These are phyloP conservation scores for Dinothrombium tinctorium DNA, from an alignment of 1,140 invertebrate genomes.

Conservation along the genomic window DNA sequence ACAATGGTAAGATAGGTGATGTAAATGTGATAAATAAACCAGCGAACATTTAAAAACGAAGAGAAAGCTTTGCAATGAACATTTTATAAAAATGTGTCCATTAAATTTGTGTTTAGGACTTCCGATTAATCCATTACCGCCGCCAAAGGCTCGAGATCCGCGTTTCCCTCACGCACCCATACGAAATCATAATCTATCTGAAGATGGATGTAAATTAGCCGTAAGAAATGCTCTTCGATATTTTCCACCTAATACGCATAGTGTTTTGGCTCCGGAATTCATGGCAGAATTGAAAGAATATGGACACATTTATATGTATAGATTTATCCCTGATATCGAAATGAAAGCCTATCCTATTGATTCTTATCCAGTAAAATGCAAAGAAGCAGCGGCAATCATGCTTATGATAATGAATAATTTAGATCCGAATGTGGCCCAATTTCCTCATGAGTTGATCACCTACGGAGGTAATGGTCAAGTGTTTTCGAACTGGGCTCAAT, in stretches of 20 bases:
- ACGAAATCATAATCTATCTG: slow-evolving; percentile 22
- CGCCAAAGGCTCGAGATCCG: slow-evolving; percentile 21
- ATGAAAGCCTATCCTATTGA: too few relatives aligned
- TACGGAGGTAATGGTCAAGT: slow-evolving; percentile 46
- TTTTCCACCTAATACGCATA: slow-evolving; percentile 29
- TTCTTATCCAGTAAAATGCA: too few relatives aligned
- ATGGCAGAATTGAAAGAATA: slow-evolving; percentile 29
- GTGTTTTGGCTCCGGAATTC: slow-evolving; percentile 30
- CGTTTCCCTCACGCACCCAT: slow-evolving; percentile 29
- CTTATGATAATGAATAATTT: slow-evolving; percentile 43
- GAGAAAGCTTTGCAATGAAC: too few relatives aligned
- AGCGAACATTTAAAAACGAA: too few relatives aligned
- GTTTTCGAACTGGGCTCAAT: slow-evolving; percentile 40
- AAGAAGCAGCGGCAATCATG: slow-evolving; percentile 34
- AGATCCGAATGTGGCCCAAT: slow-evolving; percentile 32
- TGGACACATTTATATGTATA: slow-evolving; percentile 45
- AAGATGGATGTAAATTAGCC: slow-evolving; percentile 27
- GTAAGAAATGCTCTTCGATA: slow-evolving; percentile 36
- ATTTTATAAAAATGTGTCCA: too few relatives aligned
- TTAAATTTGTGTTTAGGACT: too few relatives aligned
- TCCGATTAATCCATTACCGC: too few relatives aligned
- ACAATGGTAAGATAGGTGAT: too few relatives aligned
- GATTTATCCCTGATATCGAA: slow-evolving; percentile 27
- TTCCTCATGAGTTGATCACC: slow-evolving; percentile 29
- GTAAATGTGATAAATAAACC: too few relatives aligned